Evolutionary conservation across 2,797 vertebrate species (phyloP).

Genomic region (Muraenolepis orangiensis): DNA sequence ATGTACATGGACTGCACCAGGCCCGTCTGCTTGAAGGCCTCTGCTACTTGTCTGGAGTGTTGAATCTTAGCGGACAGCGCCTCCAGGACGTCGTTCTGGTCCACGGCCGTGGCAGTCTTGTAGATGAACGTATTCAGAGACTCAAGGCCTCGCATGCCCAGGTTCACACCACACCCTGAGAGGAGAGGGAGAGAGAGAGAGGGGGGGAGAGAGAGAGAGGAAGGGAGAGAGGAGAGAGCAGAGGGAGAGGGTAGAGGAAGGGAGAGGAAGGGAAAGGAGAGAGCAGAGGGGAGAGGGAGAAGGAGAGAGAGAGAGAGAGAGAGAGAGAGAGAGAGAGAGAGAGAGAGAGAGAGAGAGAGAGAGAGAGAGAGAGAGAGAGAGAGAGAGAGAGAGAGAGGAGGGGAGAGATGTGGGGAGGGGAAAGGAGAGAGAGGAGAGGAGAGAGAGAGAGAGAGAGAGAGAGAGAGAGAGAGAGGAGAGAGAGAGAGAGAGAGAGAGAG

Average conservation of each 20-base stretch:
- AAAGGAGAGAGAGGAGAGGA: too few relatives aligned
- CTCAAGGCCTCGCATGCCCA: slow-evolving; percentile 76
- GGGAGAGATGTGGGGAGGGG: slow-evolving; percentile 41
- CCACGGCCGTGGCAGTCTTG: slow-evolving; percentile 71
- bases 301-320: too few relatives aligned
- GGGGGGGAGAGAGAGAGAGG: not conserved
- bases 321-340: too few relatives aligned
- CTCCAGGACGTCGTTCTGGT: slow-evolving; percentile 77
- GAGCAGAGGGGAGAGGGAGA: too few relatives aligned
- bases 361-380: not conserved
- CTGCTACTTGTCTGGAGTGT: slow-evolving; percentile 74
- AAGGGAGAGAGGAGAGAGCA: not conserved
- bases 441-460: not conserved
- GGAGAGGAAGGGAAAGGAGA: not conserved
- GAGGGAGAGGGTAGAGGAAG: not conserved
- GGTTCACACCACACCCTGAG: slow-evolving; percentile 78
- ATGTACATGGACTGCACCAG: slow-evolving; percentile 71
- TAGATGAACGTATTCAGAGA: slow-evolving; percentile 78
- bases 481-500: not conserved
- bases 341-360: too few relatives aligned
- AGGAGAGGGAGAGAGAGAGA: not conserved
- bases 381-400: not conserved
- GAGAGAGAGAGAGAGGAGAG: too few relatives aligned
- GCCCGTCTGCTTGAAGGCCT: slow-evolving; percentile 76
- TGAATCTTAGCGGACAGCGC: slow-evolving; percentile 75